Base-by-base conservation (phyloP, 2,113 vertebrate genomes). In the Setophaga petechia region DNA sequence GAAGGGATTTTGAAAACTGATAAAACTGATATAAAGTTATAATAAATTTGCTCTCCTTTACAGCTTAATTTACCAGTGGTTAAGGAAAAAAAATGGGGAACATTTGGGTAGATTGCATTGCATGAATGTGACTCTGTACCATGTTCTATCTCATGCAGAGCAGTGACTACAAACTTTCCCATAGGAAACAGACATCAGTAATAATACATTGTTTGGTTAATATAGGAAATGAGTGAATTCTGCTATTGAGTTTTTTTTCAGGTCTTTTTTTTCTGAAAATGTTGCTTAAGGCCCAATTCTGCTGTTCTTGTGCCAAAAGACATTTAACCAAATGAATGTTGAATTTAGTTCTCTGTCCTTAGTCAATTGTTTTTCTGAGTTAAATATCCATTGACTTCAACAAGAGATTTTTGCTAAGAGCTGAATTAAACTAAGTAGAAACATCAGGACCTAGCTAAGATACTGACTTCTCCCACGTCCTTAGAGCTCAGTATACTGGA, bases 391-490 rank as follows among this genome's bases (percentile, higher is more conserved):
- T 37, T 94, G 63, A 90, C 78, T 94, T 90, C 75, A 83, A 85
- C 59, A 84, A 84, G 84, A 80, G 47, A 80, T 94, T 91, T 81
- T 91, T 9, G 4, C 22, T 88, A 74, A 90, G 58, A 76, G 43
- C 30, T 91, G 79, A 95, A 91, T 96, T 86, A 93, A 90, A 65
- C 69, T 95, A 95, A 96, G 33, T 77, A 88, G 65, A 97, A 95
- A 91, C 84, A 91, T 92, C 55, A 7, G 90, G 82, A 86, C 28
- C 15, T 30, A 77, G 55, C 89, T 49, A 58, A 85, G 74, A 95
- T 59, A 66, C 20, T 72, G 52, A 54, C 57, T 91, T 95, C 84
- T 93, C 81, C 71, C 94, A 94, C 2, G 22, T 95, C 82, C 78
- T 91, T 37, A 74, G 47, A 90, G 59, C 51, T 91, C 63, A 88